A percentile compares a stretch with the other conserved stretches of the same genome.
Conservation (phyloP, 1,140 invertebrate genomes). For the Plodia interpunctella region DNA sequence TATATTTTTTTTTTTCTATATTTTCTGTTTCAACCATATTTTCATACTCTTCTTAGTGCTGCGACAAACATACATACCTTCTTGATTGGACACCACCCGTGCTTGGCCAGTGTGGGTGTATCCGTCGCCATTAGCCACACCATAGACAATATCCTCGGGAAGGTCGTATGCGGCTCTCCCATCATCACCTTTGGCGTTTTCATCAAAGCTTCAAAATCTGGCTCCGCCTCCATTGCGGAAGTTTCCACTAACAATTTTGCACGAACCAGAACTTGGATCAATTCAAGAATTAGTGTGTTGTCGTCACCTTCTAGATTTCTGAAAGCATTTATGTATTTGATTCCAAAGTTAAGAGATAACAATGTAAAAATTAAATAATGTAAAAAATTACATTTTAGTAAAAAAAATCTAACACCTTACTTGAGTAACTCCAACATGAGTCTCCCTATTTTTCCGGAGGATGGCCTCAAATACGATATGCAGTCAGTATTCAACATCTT, state of each 20-base stretch:
- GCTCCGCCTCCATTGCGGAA: conserved; percentile 46
- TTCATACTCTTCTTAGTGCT: no score
- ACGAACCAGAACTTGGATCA: conserved; percentile 41
- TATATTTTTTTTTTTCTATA: no score
- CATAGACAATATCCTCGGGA: conserved; percentile 51
- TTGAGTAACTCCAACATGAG: conserved; percentile 61
- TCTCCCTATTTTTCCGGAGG: conserved; percentile 46
- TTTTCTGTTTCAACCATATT: no score
- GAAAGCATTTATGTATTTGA: neutral
- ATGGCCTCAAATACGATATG: conserved; percentile 41
- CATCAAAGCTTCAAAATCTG: conserved; percentile 48
- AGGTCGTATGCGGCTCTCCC: conserved; percentile 55
- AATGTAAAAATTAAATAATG: no score
- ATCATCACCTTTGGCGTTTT: conserved; percentile 52
- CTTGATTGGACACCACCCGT: conserved; percentile 55
- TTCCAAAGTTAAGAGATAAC: no score
- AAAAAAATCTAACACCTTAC: no score
- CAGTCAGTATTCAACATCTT: conserved; percentile 46
- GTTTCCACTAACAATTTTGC: conserved; percentile 53
- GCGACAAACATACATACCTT: conserved; percentile 47
- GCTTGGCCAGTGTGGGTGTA: conserved; percentile 37
- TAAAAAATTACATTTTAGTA: no score
- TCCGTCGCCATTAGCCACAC: conserved; percentile 52
- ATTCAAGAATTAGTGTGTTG: conserved; percentile 34
- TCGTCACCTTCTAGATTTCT: conserved; percentile 61